phyloP scores from a whole-genome alignment of 2,113 vertebrate genomes.

The Nannospalax galili region DNA sequence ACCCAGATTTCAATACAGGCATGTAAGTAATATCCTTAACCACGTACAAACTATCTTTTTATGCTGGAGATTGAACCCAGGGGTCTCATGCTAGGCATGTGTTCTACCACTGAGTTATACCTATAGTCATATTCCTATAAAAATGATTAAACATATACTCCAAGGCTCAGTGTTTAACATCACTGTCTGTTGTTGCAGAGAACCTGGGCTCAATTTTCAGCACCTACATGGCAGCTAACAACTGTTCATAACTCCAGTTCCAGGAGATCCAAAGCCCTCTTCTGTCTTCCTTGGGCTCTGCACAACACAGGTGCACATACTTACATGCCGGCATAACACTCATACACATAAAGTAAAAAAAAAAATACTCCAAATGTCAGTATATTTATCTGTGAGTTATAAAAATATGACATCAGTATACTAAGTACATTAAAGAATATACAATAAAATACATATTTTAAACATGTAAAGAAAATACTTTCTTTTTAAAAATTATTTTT shows the following conservation, averaged over 20 bases:
- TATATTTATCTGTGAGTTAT: neutral
- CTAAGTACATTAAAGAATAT: neutral
- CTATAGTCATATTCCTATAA: neutral
- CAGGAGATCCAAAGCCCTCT: no score
- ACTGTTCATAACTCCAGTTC: no score
- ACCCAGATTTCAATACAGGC: neutral
- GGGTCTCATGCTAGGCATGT: neutral
- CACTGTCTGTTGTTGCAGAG: no score
- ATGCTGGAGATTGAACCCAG: neutral
- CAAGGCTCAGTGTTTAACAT: neutral
- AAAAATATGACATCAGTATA: neutral
- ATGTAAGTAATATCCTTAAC: neutral
- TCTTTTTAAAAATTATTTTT: neutral
- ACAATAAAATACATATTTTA: neutral
- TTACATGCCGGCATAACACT: no score
- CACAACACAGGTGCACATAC: no score
- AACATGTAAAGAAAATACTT: neutral
- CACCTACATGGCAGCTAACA: no score
- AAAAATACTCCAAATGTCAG: no score
- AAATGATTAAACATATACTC: neutral
- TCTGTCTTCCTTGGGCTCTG: no score
- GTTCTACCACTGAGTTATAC: neutral
- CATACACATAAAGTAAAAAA: no score
- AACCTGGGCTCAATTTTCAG: no score
- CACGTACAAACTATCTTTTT: neutral